phyloP scores from a whole-genome alignment of 2,113 vertebrate species.

The Strix aluco region DNA sequence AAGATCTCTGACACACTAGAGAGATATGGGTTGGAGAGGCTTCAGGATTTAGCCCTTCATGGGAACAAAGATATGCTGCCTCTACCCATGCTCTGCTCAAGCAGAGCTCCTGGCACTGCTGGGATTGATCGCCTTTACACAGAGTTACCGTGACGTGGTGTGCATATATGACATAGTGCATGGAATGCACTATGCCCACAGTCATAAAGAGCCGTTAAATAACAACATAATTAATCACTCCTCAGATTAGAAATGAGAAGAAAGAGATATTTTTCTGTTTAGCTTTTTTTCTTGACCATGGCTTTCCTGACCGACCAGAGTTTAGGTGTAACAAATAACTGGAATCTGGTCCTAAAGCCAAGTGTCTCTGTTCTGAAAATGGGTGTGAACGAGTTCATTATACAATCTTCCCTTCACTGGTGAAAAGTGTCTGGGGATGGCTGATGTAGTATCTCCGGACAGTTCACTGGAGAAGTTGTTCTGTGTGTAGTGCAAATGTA shows the following conservation, averaged over 20 bases:
- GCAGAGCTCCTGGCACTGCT: neutral
- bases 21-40: neutral
- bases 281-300: neutral
- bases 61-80: neutral
- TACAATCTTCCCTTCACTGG: neutral
- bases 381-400: neutral
- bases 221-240: neutral
- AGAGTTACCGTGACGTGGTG: accelerated
- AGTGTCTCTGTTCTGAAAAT: neutral
- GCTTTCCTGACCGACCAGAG: neutral
- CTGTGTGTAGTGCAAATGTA: neutral
- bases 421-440: neutral
- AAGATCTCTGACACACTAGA: neutral
- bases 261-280: neutral
- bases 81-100: neutral
- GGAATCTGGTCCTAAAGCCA: neutral
- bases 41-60: neutral
- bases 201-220: neutral
- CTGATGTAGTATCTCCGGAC: neutral
- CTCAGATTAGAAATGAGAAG: neutral
- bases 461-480: neutral
- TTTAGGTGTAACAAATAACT: neutral
- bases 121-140: neutral
- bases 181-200: neutral
- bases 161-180: accelerated